Base-by-base conservation (phyloP, 2,888 invertebrate genomes). In the Cerastis rubricosa region DNA sequence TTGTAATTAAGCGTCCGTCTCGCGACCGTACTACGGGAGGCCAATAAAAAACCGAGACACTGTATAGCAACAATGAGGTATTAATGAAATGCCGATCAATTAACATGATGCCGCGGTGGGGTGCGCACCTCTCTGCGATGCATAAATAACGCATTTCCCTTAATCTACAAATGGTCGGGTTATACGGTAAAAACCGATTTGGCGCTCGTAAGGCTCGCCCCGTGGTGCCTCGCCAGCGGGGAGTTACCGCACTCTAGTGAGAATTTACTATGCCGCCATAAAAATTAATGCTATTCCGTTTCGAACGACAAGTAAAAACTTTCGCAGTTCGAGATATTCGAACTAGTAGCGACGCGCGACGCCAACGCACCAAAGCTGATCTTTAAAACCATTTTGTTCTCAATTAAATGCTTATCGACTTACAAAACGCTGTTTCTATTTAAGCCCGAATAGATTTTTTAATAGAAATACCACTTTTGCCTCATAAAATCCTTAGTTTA, bases 1-100 rank as follows among this genome's bases (percentile, higher is more conserved):
- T 89, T 89, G 86, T 89, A 90, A 90, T 90, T 87, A 91, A 88
- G 79, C 65, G 67, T 79, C 74, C 25, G 75, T 43, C 75, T 83
- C 75, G 72, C 80, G 77, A 76, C 73, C 63, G 66, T 90, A 73
- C 87, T 76, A 89, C 88, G 83, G 89, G 89, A 89, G 86, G 81
- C 80, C 87, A 73, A 80, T 74, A 90, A 92, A 94, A 93, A 92
- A 89, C 80, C 86, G 70, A 89, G 90, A 88, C 86, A 90, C 87
- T 82, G 89, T 80, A 89, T 91, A 85, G 89, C 88, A 92, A 93
- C 93, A 94, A 94, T 93, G 90, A 90, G 86, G 89, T 91, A 93
- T 93, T 94, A 94, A 95, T 95, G 93, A 95, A 93, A 92, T 91
- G 91, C 89, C 89, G 93, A 91, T 92, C 92, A 94, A 95, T 95